Base-by-base conservation (phyloP, 1,140 invertebrate genomes). In the Neomicropteryx cornuta region DNA sequence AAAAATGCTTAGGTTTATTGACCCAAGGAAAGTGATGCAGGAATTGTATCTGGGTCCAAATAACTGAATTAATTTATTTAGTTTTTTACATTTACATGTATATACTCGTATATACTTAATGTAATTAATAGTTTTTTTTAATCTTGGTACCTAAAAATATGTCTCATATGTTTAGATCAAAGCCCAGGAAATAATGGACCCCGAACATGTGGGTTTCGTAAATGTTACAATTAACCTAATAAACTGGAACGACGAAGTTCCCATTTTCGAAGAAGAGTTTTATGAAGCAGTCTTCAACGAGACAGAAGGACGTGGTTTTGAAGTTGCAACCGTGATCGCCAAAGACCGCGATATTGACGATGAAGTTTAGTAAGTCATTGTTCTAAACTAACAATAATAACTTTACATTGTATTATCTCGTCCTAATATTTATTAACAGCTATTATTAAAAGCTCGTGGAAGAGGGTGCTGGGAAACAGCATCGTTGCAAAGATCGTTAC, bases 161-260 rank as follows among this genome's bases (percentile, higher is more conserved):
- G 22, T 18, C 16, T 44, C 45, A 18, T 37, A 28, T 21, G 39
- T 43, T 5, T 39, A 72, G 71, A 60, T 72, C 3, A 39, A 58
- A 40, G 68, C 72, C 27, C 61, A 46, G 3, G 71, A 72, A 41
- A 42, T 51, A 16, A 46, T 56, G 23, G 49, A 62, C 21, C 29
- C 49, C 3, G 40, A 45, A 10, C 58, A 61, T 18, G 43, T 51
- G 2, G 62, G 66, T 11, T 49, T 33, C 19, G 58, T 65, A 2
- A 54, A 42, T 1, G 51, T 75, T 4, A 47, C 48, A 33, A 68
- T 76, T 11, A 50, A 65, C 20, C 53, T 76, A 29, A 56, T 55
- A 20, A 72, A 76, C 50, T 69, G 67, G 62, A 76, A 76, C 47
- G 73, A 76, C 43, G 72, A 76, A 45, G 32, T 53, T 33, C 74